Percentiles rank a stretch among this genome's conserved stretches.
Conservation (phyloP, 2,888 invertebrate genomes). For the Pseudoips prasinana region DNA sequence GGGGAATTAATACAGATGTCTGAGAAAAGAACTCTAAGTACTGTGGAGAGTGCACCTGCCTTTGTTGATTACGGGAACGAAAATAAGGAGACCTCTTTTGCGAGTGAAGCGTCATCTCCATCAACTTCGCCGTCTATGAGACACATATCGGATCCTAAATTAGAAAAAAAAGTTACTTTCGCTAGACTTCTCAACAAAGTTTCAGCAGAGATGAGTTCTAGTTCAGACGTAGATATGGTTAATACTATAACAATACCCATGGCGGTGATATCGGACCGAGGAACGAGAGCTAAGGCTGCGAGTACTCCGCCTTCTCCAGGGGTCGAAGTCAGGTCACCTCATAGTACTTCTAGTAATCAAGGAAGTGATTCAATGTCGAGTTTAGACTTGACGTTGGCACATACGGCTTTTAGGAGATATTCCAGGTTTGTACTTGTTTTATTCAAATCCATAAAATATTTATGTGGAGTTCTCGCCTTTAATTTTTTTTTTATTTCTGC, state of each 20-base stretch:
- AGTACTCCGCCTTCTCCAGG: constrained; percentile 86
- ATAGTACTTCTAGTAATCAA: constrained; percentile 88
- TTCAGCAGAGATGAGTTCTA: constrained; percentile 89
- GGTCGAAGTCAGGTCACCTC: constrained; percentile 82
- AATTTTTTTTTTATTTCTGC: constrained; percentile 26
- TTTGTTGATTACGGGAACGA: constrained; percentile 72
- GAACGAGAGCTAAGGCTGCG: constrained; percentile 65
- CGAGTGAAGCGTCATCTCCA: constrained; percentile 74
- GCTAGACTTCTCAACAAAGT: constrained; percentile 88
- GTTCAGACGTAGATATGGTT: constrained; percentile 85
- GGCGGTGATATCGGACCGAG: constrained; percentile 69
- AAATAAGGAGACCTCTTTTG: constrained; percentile 84
- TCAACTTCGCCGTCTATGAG: constrained; percentile 80
- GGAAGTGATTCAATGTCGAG: constrained; percentile 90
- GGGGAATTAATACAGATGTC: constrained; percentile 89
- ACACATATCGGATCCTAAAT: constrained; percentile 84
- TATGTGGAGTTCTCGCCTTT: no score
- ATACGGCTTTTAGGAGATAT: constrained; percentile 82
- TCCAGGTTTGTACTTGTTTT: constrained; percentile 50
- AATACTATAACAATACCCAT: constrained; percentile 76
- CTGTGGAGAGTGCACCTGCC: constrained; percentile 74
- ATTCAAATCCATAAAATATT: no score
- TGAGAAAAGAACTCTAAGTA: constrained; percentile 79
- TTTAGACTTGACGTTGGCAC: constrained; percentile 84
- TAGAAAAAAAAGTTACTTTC: constrained; percentile 90